phyloP scores from a whole-genome alignment of 2,113 vertebrate species.

The Xyliphius kryptos region DNA sequence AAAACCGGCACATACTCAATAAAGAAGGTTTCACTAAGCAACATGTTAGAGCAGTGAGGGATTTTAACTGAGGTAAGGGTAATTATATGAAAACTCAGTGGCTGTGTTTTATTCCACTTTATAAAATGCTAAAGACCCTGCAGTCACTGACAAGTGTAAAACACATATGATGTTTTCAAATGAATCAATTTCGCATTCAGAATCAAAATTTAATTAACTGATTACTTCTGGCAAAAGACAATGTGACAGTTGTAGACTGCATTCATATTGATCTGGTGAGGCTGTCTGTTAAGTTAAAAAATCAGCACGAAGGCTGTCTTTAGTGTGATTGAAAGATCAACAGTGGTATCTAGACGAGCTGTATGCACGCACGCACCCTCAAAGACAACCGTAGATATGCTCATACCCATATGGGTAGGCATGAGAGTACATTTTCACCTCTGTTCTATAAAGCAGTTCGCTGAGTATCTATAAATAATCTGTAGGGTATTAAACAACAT shows the following conservation, averaged over 20 bases:
- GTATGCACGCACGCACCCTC: conserved; percentile 41
- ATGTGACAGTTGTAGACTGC: conserved; percentile 36
- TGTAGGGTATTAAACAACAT: conserved; percentile 65
- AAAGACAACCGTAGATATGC: neutral
- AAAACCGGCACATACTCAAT: conserved; percentile 21
- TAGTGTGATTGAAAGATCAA: conserved; percentile 37
- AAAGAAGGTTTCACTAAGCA: conserved; percentile 24
- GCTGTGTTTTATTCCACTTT: conserved; percentile 8
- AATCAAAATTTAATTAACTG: conserved; percentile 39
- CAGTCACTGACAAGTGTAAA: conserved; percentile 30
- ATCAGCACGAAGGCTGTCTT: conserved; percentile 33
- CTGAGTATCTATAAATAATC: conserved; percentile 70
- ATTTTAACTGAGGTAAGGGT: conserved; percentile 27
- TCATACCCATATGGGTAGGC: conserved; percentile 35
- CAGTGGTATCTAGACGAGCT: conserved; percentile 39
- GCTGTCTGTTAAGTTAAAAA: conserved; percentile 28
- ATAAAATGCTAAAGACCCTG: conserved; percentile 24
- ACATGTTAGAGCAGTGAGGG: conserved; percentile 17
- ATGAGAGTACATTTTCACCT: conserved; percentile 54
- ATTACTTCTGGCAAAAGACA: conserved; percentile 32
- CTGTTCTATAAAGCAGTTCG: conserved; percentile 59
- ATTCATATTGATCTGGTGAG: conserved; percentile 35
- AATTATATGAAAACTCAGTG: conserved; percentile 34
- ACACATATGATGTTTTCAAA: conserved; percentile 29
- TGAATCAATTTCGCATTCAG: conserved; percentile 40